A percentile compares a stretch with the other conserved stretches of the same genome.
These are phyloP conservation scores for Caenorhabditis sp. DNA, from an alignment of 2,888 invertebrate species.

Conservation along the genomic window DNA sequence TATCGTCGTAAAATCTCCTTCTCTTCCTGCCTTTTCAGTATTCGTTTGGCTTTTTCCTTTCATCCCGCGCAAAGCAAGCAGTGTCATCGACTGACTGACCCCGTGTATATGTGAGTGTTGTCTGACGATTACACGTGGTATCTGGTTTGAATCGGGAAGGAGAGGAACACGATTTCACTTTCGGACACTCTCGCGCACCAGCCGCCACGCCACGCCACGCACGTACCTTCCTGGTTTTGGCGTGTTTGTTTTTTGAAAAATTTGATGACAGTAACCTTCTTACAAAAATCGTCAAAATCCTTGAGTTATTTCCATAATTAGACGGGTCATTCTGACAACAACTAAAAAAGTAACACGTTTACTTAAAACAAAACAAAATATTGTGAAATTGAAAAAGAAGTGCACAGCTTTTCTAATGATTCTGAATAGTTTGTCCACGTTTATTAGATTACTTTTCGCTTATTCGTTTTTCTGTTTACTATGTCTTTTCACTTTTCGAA, in stretches of 20 bases:
- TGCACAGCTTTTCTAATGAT: too few species aligned
- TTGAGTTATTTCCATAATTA: too few species aligned
- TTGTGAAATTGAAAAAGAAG: too few species aligned
- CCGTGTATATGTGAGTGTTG: conserved; percentile 30
- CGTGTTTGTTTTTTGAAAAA: conserved; percentile 8
- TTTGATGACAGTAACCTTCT: background rate
- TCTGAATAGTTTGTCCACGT: too few species aligned
- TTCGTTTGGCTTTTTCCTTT: conserved; percentile 37
- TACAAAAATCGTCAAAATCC: too few species aligned
- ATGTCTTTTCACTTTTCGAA: too few species aligned
- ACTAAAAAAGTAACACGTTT: too few species aligned
- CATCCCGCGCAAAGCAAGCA: conserved; percentile 43
- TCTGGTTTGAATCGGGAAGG: conserved; percentile 57
- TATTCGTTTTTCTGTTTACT: too few species aligned
- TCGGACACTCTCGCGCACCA: conserved; percentile 56
- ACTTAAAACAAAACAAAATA: too few species aligned
- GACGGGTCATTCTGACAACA: too few species aligned
- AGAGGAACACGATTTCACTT: conserved; percentile 60
- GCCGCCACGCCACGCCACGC: too few species aligned
- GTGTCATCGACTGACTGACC: conserved; percentile 57
- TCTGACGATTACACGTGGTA: conserved; percentile 65
- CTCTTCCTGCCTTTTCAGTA: conserved; percentile 27
- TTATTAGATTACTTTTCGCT: too few species aligned
- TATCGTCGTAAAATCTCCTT: conserved; percentile 19
- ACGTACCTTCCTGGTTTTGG: conserved; percentile 28